Conservation (phyloP, 2,113 vertebrate genomes). For the Cygnus atratus region DNA sequence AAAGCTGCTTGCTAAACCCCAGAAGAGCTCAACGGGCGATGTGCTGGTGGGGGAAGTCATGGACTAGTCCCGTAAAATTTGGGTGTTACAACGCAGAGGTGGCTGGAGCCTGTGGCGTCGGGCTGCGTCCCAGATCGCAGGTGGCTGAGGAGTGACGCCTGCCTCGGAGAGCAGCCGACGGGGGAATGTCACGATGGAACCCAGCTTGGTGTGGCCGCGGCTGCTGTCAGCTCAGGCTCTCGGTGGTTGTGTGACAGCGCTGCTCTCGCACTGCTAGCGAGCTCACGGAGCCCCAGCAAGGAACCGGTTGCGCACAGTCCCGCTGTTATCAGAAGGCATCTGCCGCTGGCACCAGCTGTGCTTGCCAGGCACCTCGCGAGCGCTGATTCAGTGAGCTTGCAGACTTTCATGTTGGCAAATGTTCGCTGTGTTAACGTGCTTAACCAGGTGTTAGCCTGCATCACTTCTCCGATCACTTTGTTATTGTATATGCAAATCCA, state of each 20-base stretch:
- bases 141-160: not conserved
- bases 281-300: fast-evolving
- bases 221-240: not conserved
- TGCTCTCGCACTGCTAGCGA: fast-evolving
- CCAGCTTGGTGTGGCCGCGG: not conserved
- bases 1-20: not conserved
- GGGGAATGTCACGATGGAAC: not conserved
- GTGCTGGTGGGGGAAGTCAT: not conserved
- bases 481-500: not conserved
- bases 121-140: not conserved
- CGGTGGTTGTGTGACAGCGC: fast-evolving
- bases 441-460: not conserved
- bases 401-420: not conserved
- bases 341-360: not conserved
- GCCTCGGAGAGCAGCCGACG: not conserved
- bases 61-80: not conserved
- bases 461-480: not conserved
- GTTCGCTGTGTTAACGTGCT: not conserved
- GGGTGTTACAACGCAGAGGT: not conserved
- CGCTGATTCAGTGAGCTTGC: not conserved
- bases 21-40: not conserved
- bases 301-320: not conserved
- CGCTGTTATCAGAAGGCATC: not conserved
- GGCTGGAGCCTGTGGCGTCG: not conserved
- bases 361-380: not conserved